Evolutionary conservation across 2,113 vertebrate species (phyloP).

Genomic region (Coregonus clupeaformis): DNA sequence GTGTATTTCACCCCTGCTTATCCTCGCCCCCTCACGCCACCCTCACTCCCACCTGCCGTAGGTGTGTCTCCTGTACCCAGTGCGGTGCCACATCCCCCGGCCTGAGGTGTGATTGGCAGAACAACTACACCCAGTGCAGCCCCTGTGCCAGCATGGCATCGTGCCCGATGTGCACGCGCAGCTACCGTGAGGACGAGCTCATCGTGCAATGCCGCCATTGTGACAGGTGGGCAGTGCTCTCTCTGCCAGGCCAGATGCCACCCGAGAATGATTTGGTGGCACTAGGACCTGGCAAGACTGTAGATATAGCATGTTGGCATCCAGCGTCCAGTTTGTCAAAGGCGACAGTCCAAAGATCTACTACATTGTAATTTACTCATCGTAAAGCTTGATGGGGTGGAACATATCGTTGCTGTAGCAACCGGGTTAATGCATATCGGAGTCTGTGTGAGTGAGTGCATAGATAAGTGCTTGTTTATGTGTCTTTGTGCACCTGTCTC

Average conservation of each 20-base stretch:
- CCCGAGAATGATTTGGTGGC: too few species aligned
- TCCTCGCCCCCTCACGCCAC: not conserved
- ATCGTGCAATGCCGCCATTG: constrained; percentile 93
- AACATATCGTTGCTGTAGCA: too few species aligned
- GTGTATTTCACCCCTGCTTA: too few species aligned
- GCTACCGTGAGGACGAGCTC: constrained; percentile 86
- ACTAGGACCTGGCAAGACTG: too few species aligned
- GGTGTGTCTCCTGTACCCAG: constrained; percentile 95
- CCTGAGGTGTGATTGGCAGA: constrained; percentile 90
- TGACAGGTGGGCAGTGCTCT: constrained; percentile 79
- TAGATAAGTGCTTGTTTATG: not conserved
- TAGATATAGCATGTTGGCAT: too few species aligned
- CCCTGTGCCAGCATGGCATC: constrained; percentile 86
- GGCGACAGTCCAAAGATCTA: too few species aligned
- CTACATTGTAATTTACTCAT: too few species aligned
- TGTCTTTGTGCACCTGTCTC: not conserved
- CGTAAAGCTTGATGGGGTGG: too few species aligned
- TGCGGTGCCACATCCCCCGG: constrained; percentile 92
- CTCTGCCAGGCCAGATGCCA: too few species aligned
- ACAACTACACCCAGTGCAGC: constrained; percentile 94
- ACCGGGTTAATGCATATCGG: not conserved
- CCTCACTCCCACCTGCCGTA: constrained; percentile 40
- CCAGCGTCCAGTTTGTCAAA: too few species aligned
- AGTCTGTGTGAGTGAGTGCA: not conserved
- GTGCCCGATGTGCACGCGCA: constrained; percentile 84